A percentile compares a stretch with the other conserved stretches of the same genome.
phyloP scores from a whole-genome alignment of 1,140 invertebrate genomes.

The Steinernema feltiae region DNA sequence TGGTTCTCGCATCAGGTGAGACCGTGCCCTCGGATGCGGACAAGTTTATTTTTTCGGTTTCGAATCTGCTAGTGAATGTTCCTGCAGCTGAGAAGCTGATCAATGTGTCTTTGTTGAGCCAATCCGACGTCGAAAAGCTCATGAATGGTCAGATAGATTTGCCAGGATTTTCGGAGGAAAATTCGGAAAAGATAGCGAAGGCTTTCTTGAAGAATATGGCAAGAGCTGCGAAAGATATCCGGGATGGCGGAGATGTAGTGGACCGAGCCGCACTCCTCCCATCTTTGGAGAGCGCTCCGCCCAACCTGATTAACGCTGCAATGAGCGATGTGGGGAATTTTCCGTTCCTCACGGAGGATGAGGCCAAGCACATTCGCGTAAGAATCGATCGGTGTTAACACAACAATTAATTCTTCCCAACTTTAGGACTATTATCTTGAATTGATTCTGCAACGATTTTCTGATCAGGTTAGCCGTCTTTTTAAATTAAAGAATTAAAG shows the following conservation, averaged over 20 bases:
- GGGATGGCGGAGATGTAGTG: neutral
- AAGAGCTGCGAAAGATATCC: neutral
- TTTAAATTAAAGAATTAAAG: too few relatives aligned
- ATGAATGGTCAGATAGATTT: neutral
- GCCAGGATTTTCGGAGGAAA: neutral
- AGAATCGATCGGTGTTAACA: neutral
- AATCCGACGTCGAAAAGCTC: neutral
- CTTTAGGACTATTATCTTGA: neutral
- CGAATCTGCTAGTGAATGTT: neutral
- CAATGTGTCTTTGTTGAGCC: neutral
- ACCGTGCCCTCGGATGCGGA: neutral
- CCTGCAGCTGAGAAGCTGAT: neutral
- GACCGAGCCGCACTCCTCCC: neutral
- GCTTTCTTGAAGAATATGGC: neutral
- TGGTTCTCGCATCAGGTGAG: neutral
- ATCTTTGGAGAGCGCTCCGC: neutral
- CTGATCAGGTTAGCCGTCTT: too few relatives aligned
- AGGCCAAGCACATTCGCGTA: neutral
- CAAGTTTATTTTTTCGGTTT: neutral
- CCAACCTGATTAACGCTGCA: neutral
- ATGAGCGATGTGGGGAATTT: neutral
- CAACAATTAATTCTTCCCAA: neutral
- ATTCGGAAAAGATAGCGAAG: neutral
- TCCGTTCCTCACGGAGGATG: neutral
- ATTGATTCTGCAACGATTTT: neutral